Base-by-base conservation (phyloP, 2,797 vertebrate species). In the Pterois miles region DNA sequence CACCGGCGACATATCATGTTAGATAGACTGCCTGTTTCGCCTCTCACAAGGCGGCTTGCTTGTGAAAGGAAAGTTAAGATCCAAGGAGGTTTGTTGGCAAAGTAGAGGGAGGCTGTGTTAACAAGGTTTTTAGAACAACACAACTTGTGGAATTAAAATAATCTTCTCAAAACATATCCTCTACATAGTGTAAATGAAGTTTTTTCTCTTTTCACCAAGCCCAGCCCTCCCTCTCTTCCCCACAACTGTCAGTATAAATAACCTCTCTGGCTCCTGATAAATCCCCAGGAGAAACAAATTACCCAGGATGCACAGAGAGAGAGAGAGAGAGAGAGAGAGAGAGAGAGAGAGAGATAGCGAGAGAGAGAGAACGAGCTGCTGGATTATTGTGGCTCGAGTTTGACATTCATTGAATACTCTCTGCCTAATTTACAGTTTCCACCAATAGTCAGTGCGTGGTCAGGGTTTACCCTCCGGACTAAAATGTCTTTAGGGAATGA, bases 191-290 rank as follows among this genome's bases (percentile, higher is more conserved):
- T 54, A 36, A 65, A 60, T 22, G 1, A 16, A 54, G 27, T 14
- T 18, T 10, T 33, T 29, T 68, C 23, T 25, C 25, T 38, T 23
- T 33, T 16, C 18, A 38, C 16, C 40, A 50, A 46, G 36, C 11
- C 23, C 65, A 25, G 38, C 56, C 43, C 12, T 13, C 27, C 11
- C 62, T 78, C 48, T 50, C 40, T 20, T 2, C 59, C 74, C 74
- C 78, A 75, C 76, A 75, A 81, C 85, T 93, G 91, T 91, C 88
- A 89, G 81, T 65, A 66, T 83, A 82, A 94, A 92, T 93, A 91
- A 88, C 81, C 86, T 83, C 85, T 56, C 81, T 71, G 74, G 82
- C 81, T 80, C 74, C 74, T 93, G 89, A 92, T 90, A 87, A 89
- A 81, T 62, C 86, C 83, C 76, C 71, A 23, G 81, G 91, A 91